A percentile compares a stretch with the other conserved stretches of the same genome.
phyloP scores from a whole-genome alignment of 1,140 invertebrate genomes.

The Archegozetes longisetosus region DNA sequence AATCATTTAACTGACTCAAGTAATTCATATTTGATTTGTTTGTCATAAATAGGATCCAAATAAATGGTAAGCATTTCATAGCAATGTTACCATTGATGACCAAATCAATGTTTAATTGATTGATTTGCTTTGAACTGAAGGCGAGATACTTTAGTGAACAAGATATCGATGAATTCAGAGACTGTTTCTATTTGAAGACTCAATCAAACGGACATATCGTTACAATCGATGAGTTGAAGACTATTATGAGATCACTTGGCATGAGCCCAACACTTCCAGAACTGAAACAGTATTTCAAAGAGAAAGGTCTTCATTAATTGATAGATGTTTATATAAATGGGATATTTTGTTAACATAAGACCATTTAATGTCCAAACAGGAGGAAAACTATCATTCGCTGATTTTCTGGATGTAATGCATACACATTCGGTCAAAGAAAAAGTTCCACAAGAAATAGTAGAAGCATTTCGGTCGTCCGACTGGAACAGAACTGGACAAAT shows the following conservation, averaged over 20 bases:
- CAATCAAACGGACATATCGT: conserved; percentile 59
- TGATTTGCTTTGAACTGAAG: conserved; percentile 12
- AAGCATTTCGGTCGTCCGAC: conserved; percentile 75
- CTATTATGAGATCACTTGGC: conserved; percentile 82
- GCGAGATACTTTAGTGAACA: conserved; percentile 23
- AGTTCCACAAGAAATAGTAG: conserved; percentile 69
- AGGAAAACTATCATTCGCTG: conserved; percentile 84
- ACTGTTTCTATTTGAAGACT: conserved; percentile 48
- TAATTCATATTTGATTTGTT: too few species aligned
- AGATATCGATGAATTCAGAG: conserved; percentile 24
- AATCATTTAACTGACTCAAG: too few species aligned
- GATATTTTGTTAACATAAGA: neutral
- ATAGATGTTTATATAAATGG: neutral
- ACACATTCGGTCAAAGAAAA: conserved; percentile 69
- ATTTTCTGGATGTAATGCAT: conserved; percentile 89
- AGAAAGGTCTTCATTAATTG: conserved; percentile 42
- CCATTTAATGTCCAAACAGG: conserved; percentile 31
- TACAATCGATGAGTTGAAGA: conserved; percentile 69
- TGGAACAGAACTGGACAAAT: conserved; percentile 52
- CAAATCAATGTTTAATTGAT: neutral
- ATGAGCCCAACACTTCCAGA: conserved; percentile 83
- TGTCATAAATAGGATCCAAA: too few species aligned
- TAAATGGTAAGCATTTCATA: too few species aligned
- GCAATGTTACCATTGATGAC: neutral
- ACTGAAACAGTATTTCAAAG: conserved; percentile 62